Evolutionary conservation across 2,113 vertebrate species (phyloP).

Genomic region (Caracal caracal): DNA sequence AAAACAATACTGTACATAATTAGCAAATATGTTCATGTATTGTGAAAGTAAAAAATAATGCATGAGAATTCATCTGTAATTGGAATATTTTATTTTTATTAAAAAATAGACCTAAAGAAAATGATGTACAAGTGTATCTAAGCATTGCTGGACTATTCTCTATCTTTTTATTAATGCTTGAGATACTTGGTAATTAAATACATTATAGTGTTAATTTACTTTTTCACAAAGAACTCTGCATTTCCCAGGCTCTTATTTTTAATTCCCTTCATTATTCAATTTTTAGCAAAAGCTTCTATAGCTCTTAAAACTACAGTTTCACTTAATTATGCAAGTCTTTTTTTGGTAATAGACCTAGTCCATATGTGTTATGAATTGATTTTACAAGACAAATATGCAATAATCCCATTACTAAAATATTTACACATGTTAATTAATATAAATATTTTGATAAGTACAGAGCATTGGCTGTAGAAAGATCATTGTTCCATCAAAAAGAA

Average conservation of each 20-base stretch:
- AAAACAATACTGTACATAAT: not conserved
- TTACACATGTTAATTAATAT: not conserved
- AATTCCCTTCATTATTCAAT: not conserved
- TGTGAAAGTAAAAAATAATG: not conserved
- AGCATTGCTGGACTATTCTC: not conserved
- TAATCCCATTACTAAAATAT: not conserved
- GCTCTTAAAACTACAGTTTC: not conserved
- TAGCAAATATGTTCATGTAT: not conserved
- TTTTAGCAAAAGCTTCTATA: conserved; percentile 13
- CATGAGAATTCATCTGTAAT: not conserved
- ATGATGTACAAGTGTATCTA: not conserved
- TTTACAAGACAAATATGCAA: not conserved
- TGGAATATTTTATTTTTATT: not conserved
- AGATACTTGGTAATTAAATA: not conserved
- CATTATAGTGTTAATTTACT: not conserved
- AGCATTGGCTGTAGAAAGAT: not conserved
- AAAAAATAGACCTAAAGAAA: not conserved
- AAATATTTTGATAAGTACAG: not conserved
- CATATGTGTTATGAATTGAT: not conserved
- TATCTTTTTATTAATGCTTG: not conserved
- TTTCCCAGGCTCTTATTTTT: not conserved
- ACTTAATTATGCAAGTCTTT: not conserved
- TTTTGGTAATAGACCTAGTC: not conserved
- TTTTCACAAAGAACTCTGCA: not conserved
- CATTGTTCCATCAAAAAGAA: not conserved